These are phyloP conservation scores for Barbus barbus DNA, from an alignment of 2,113 vertebrate genomes.

Conservation along the genomic window DNA sequence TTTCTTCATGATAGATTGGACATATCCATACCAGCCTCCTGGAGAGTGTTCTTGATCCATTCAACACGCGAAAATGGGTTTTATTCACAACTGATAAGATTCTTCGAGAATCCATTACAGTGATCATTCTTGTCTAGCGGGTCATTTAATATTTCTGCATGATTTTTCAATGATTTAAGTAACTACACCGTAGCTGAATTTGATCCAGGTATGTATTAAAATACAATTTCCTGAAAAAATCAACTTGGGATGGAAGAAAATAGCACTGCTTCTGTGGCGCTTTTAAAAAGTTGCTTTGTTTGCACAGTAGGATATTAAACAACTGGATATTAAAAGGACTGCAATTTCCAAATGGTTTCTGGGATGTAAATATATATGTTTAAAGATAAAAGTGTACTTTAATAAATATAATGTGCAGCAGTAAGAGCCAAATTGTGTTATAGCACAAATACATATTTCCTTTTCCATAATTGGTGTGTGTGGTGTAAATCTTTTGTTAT, in stretches of 20 bases:
- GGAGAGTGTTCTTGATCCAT: background rate
- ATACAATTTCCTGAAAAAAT: background rate
- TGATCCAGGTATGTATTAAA: background rate
- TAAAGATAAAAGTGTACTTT: background rate
- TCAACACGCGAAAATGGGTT: constrained; percentile 11
- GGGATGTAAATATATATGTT: background rate
- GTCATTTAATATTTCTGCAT: background rate
- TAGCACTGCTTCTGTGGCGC: background rate
- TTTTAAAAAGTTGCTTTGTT: background rate
- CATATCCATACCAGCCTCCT: background rate
- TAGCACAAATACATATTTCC: background rate
- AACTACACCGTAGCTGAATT: background rate
- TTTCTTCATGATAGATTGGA: background rate
- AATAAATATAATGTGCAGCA: background rate
- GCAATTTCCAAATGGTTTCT: constrained; percentile 6
- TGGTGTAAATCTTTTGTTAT: constrained; percentile 25
- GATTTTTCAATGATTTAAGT: background rate
- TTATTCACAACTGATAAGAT: constrained; percentile 14
- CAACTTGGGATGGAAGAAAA: background rate
- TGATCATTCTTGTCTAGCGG: background rate
- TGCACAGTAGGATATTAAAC: background rate
- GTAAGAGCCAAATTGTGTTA: constrained; percentile 14
- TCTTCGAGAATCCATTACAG: too few relatives aligned
- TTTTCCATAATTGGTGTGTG: constrained; percentile 21
- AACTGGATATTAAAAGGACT: background rate